phyloP scores from a whole-genome alignment of 2,797 vertebrate species.

The Gambelia wislizenii region DNA sequence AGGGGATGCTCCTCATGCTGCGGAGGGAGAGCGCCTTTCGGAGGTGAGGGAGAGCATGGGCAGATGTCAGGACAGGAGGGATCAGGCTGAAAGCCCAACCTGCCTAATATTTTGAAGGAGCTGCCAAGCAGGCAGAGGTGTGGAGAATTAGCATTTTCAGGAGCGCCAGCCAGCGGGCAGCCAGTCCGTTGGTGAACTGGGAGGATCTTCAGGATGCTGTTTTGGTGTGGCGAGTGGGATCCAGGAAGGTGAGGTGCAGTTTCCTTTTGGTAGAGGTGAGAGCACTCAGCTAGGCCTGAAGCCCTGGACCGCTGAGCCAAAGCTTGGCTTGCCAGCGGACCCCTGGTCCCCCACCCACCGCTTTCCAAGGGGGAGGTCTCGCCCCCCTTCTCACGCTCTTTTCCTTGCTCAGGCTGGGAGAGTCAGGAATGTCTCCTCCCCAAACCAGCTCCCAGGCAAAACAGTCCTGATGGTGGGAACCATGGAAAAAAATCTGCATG shows the following conservation, averaged over 20 bases:
- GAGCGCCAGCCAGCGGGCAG: not conserved
- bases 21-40: fast-evolving
- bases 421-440: not conserved
- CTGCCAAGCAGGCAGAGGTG: constrained; percentile 8
- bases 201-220: fast-evolving
- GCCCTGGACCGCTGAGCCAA: too few relatives aligned
- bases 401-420: not conserved
- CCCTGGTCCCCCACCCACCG: too few relatives aligned
- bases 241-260: fast-evolving
- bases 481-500: not conserved
- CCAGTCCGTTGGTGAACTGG: fast-evolving
- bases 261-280: too few relatives aligned
- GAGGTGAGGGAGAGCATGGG: constrained; percentile 3
- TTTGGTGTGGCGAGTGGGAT: not conserved
- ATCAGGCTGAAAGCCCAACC: fast-evolving
- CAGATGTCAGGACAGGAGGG: not conserved
- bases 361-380: not conserved
- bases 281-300: not conserved
- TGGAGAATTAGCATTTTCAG: not conserved
- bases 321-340: not conserved
- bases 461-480: not conserved
- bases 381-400: not conserved
- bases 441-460: too few relatives aligned
- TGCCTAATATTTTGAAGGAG: constrained; percentile 19
- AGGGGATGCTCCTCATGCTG: fast-evolving